Base-by-base conservation (phyloP, 2,797 vertebrate genomes). In the Rhinatrema bivittatum region DNA sequence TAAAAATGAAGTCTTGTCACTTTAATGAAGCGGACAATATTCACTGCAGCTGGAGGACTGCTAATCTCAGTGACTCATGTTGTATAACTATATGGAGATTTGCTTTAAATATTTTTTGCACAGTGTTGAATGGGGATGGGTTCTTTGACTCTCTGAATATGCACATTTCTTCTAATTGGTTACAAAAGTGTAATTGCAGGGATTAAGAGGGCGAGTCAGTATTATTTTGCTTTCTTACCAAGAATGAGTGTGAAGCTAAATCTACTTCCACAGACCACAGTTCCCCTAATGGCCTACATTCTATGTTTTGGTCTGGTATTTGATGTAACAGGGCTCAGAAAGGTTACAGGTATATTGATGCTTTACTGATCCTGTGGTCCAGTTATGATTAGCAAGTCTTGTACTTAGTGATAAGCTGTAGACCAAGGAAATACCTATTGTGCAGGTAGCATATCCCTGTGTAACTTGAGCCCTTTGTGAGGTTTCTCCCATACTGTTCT, bases 161-260 rank as follows among this genome's bases (percentile, higher is more conserved):
- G 50, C 62, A 64, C 49, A 37, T 56, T 62, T 57, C 60, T 72
- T 65, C 54, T 68, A 44, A 46, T 44, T 47, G 49, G 46, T 64
- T 69, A 36, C 52, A n/a, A 52, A 74, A 56, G 42, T 58, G 39
- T 53, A 60, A 49, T 61, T 74, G 68, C 58, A 65, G 64, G 57
- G 55, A 64, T 50, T 39, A 33, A 60, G 10, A 21, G 51, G 60
- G 63, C 56, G 56, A 57, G 60, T 62, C 63, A 56, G 62, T 67
- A 40, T 72, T 36, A 21, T 25, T 10, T 64, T 57, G 36, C 47
- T 15, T 60, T 36, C 2, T 11, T 48, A n/a, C n/a, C 32, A 32
- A 33, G 62, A n/a, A n/a, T n/a, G n/a, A n/a, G 29, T 53, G 45
- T 24, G 52, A 68, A 51, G 53, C 43, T 25, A 14, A 41, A 46